phyloP scores from a whole-genome alignment of 2,113 vertebrate genomes.

The Sylvietta virens region DNA sequence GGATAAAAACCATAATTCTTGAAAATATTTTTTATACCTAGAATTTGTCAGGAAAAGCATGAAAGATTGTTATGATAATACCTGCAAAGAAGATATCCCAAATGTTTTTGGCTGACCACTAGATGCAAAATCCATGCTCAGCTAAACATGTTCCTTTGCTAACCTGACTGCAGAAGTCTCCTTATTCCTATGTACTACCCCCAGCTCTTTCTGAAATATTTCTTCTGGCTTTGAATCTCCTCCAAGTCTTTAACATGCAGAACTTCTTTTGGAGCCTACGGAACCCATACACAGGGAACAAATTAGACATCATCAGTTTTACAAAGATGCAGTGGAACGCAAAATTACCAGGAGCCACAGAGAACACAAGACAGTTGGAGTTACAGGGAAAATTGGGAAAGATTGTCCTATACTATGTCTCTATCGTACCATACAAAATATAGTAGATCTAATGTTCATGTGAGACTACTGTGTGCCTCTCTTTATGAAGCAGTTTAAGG shows the following conservation, averaged over 20 bases:
- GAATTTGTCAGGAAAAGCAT: not conserved
- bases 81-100: not conserved
- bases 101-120: not conserved
- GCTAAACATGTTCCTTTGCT: not conserved
- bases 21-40: not conserved
- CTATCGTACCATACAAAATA: not conserved
- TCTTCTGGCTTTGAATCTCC: not conserved
- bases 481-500: not conserved
- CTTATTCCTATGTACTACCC: not conserved
- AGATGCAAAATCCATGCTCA: slow-evolving; percentile 7
- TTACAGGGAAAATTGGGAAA: not conserved
- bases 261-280: not conserved
- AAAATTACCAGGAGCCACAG: not conserved
- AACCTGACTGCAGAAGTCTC: not conserved
- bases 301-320: not conserved
- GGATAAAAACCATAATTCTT: not conserved
- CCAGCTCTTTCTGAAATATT: not conserved
- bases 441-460: not conserved
- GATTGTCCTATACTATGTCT: not conserved
- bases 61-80: not conserved
- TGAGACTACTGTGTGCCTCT: not conserved
- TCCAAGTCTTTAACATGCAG: not conserved
- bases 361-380: not conserved
- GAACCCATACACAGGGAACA: not conserved
- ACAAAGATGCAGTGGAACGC: not conserved